Percentiles rank a stretch among this genome's conserved stretches.
These are phyloP conservation scores for Ligdia adustata DNA, from an alignment of 2,888 invertebrate species.

Conservation along the genomic window DNA sequence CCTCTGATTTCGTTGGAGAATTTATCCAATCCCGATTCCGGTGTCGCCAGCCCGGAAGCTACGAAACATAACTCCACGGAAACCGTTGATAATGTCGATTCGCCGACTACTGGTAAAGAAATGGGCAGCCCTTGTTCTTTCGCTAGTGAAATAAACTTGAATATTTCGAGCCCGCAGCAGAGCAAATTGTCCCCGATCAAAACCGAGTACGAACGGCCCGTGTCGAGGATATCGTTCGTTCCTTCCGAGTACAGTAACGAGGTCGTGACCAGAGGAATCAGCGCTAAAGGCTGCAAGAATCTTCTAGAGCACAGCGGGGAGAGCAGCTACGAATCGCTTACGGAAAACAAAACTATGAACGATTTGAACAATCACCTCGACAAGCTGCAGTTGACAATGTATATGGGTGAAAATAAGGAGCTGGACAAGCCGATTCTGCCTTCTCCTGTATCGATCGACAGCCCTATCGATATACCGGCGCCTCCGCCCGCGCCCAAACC, in stretches of 20 bases:
- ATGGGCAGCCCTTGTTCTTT: slow-evolving; percentile 74
- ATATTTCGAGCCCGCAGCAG: slow-evolving; percentile 79
- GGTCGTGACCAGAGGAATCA: slow-evolving; percentile 71
- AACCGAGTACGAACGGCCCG: slow-evolving; percentile 66
- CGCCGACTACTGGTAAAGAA: slow-evolving; percentile 72
- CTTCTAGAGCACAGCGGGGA: slow-evolving; percentile 69
- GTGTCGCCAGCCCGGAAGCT: slow-evolving; percentile 82
- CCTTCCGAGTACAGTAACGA: slow-evolving; percentile 68
- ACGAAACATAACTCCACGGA: slow-evolving; percentile 83
- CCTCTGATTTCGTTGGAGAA: slow-evolving; percentile 69
- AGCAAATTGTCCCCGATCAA: slow-evolving; percentile 65
- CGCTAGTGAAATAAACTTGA: slow-evolving; percentile 84
- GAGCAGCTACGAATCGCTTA: slow-evolving; percentile 63
- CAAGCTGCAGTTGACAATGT: slow-evolving; percentile 57
- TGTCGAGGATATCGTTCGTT: slow-evolving; percentile 64
- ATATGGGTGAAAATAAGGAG: slow-evolving; percentile 54
- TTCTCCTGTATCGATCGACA: slow-evolving; percentile 52
- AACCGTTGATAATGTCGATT: slow-evolving; percentile 76
- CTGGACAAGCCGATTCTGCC: slow-evolving; percentile 51
- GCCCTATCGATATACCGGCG: slow-evolving; percentile 42
- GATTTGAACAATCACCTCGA: slow-evolving; percentile 63
- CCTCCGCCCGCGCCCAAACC: slow-evolving; percentile 55
- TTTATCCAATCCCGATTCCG: slow-evolving; percentile 78
- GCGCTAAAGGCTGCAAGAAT: slow-evolving; percentile 65
- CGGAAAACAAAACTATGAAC: slow-evolving; percentile 54